Evolutionary conservation across 2,888 invertebrate species (phyloP), one percentile per base, ranked within the genome.

Genomic region (Ophion costatus): DNA sequence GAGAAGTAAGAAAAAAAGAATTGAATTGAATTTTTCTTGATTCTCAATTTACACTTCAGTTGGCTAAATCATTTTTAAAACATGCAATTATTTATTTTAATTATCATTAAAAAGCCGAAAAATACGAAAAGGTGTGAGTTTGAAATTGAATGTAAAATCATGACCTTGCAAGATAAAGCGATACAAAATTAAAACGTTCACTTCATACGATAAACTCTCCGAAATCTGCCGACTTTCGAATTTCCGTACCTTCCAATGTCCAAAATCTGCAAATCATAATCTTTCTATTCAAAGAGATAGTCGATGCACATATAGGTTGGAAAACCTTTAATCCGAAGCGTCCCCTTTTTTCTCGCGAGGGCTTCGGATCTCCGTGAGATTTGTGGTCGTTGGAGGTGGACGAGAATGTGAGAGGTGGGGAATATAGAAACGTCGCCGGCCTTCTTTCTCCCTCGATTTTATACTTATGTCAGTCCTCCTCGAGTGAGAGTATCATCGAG

Each of bases 341-440:
- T 38, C 0, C 17, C 45, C 14, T 45, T 69, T n/a, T n/a, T 29
- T 17, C 42, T 17, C 45, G 1, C 3, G 51, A 51, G 17, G n/a
- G 56, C 33, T 61, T 6, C 4, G 9, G 42, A 38, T 42, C 64
- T 33, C 20, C 45, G 45, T 22, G 70, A 59, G 57, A 78, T 70
- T 64, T 24, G 0, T 66, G 38, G 6, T 14, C 4, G 29, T 42
- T 61, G 66, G 78, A 71, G 77, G 78, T 77, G 67, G 81, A 80
- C 79, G 77, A 64, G 81, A 83, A 86, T 86, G 83, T 77, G 77
- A 80, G 83, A 80, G 74, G 87, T 71, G 81, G 76, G 79, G 79
- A 24, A 17, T 38, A 42, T n/a, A 24, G 42, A 56, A 29, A 73
- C 73, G 69, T 61, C 82, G 81, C 57, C 76, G 83, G 80, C 80